phyloP scores from a whole-genome alignment of 2,113 vertebrate genomes.

The Heterotilapia buettikoferi region DNA sequence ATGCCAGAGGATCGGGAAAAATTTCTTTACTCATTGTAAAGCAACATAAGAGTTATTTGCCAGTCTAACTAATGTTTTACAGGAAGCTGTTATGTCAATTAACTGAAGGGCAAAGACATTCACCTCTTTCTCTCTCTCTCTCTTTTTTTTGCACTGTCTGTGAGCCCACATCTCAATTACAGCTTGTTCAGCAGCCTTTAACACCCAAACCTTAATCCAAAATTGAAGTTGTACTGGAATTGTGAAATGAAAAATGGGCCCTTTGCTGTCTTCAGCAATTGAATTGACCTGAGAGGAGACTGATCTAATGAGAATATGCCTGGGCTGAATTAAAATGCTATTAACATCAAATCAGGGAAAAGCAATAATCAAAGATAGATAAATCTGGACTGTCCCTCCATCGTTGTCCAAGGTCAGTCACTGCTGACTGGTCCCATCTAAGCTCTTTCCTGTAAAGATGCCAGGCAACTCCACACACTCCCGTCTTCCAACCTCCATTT shows the following conservation, averaged over 20 bases:
- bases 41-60: neutral
- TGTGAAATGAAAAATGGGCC: conserved; percentile 31
- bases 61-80: neutral
- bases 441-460: conserved; percentile 20
- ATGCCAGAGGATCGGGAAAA: neutral
- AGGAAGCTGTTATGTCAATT: neutral
- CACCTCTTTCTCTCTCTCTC: neutral
- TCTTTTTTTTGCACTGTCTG: neutral
- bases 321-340: conserved; percentile 37
- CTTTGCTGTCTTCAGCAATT: conserved; percentile 4
- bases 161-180: conserved; percentile 8
- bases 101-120: conserved; percentile 9
- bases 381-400: conserved; percentile 1
- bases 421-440: neutral
- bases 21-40: neutral
- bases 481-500: neutral
- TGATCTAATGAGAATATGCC: conserved; percentile 21
- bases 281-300: conserved; percentile 29
- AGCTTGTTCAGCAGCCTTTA: conserved; percentile 1
- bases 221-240: neutral
- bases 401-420: conserved; percentile 47
- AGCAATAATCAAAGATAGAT: conserved; percentile 45
- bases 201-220: neutral
- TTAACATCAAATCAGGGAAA: conserved; percentile 42
- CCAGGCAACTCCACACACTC: neutral